Base-by-base conservation (phyloP, 2,888 invertebrate genomes). In the Kryphioiulus occultus region DNA sequence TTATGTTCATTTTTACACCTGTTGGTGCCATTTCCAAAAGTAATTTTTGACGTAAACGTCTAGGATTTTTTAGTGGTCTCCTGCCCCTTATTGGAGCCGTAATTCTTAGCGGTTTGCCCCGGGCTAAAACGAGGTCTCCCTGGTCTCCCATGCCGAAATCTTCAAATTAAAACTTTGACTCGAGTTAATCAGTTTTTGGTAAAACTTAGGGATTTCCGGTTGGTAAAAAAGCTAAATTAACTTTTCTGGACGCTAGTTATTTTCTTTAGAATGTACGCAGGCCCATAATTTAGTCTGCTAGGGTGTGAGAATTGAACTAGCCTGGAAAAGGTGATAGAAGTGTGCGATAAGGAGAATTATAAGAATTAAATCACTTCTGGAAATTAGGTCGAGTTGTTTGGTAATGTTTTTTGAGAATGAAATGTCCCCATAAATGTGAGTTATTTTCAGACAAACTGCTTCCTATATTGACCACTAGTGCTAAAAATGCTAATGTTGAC, bases 141-240 rank as follows among this genome's bases (percentile, higher is more conserved):
- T n/a, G n/a, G n/a, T 68, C 68, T 17, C 15, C 15, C 78, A 17
- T 3, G 12, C 30, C 30, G 78, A 78, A 78, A 30, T 78, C 30
- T 78, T 15, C 30, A 78, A 78, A 78, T 78, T 78, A 78, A 78
- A 78, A 78, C 78, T 30, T 78, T 78, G 78, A 78, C 78, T 78
- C 30, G 30, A 78, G 30, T 30, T 78, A 78, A 78, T 78, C 12
- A 78, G 78, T 78, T 78, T 78, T 30, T 32, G 30, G 78, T 10
- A 78, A 26, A 17, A 3, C 3, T 30, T 78, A 1, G 30, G 15
- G 12, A 32, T 78, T 78, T 78, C 78, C 78, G 78, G 78, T 78
- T 53, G n/a, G 15, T 17, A 15, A 4, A n/a, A 53, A n/a, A 68
- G n/a, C n/a, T 10, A 68, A 68, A 68, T 68, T 68, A 26, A 68